A percentile compares a stretch with the other conserved stretches of the same genome.
Evolutionary conservation across 2,888 invertebrate genomes (phyloP).

Genomic region (Agriotes lineatus): DNA sequence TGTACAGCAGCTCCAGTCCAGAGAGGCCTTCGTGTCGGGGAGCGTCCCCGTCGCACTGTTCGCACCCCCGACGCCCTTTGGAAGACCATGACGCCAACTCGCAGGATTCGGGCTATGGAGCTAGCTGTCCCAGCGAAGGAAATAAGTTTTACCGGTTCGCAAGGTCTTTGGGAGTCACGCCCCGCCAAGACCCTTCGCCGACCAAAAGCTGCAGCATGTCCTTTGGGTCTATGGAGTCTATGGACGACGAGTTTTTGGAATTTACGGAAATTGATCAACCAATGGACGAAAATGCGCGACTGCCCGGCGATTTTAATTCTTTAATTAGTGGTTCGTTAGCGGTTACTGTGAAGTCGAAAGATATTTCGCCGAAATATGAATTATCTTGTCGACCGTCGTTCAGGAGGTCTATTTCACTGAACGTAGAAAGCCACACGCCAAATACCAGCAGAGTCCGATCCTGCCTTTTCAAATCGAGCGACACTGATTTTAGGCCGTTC

Average conservation of each 20-base stretch:
- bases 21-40: constrained; percentile 51
- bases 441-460: constrained; percentile 65
- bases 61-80: constrained; percentile 61
- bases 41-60: constrained; percentile 54
- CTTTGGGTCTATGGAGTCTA: constrained; percentile 71
- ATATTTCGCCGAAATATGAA: constrained; percentile 45
- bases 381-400: constrained; percentile 62
- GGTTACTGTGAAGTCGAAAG: constrained; percentile 34
- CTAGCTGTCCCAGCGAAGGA: constrained; percentile 59
- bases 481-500: constrained; percentile 58
- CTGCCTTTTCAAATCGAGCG: constrained; percentile 64
- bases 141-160: constrained; percentile 55
- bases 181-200: constrained; percentile 50
- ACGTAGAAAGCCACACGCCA: constrained; percentile 62
- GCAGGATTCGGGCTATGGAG: constrained; percentile 72
- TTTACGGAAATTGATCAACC: constrained; percentile 71
- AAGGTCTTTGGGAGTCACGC: constrained; percentile 32
- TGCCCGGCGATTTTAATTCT: constrained; percentile 72
- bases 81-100: constrained; percentile 71
- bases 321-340: constrained; percentile 71
- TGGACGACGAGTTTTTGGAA: constrained; percentile 76
- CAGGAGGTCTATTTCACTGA: constrained; percentile 68
- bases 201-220: constrained; percentile 55
- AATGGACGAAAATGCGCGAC: constrained; percentile 65
- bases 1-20: constrained; percentile 59